These are phyloP conservation scores for Cenopis cana DNA, from an alignment of 2,888 invertebrate species.

Conservation along the genomic window DNA sequence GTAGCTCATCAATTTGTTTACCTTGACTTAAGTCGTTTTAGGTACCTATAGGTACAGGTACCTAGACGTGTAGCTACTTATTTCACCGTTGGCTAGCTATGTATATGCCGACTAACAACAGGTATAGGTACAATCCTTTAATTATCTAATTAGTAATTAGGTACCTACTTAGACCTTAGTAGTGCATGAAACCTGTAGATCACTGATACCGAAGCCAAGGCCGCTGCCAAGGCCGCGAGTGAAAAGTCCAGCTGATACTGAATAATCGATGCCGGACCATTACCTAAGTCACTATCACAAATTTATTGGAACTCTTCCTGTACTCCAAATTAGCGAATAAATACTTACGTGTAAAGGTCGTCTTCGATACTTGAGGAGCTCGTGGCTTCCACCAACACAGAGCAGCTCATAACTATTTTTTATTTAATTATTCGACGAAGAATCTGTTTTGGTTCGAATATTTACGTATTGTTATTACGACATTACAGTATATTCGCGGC, in stretches of 20 bases:
- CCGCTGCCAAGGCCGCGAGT: constrained; percentile 50
- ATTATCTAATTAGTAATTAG: not conserved
- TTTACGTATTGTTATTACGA: constrained; percentile 18
- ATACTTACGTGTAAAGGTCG: constrained; percentile 74
- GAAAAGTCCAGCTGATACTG: constrained; percentile 54
- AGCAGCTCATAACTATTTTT: constrained; percentile 63
- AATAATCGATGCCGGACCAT: constrained; percentile 55
- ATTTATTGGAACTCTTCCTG: not conserved
- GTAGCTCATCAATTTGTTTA: not conserved
- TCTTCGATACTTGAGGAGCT: constrained; percentile 68
- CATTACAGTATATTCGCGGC: constrained; percentile 5
- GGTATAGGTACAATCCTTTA: not conserved
- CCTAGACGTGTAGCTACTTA: too few relatives aligned
- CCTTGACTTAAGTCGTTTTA: too few relatives aligned
- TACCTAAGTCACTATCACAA: constrained; percentile 46
- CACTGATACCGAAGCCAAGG: constrained; percentile 49
- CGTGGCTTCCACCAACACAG: constrained; percentile 67
- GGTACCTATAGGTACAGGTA: too few relatives aligned
- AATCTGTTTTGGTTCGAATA: constrained; percentile 15
- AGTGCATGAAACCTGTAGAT: constrained; percentile 23
- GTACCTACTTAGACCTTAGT: not conserved
- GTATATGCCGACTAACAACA: not conserved
- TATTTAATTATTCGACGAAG: constrained; percentile 25
- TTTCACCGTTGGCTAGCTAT: not conserved
- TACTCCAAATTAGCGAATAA: not conserved